A percentile compares a stretch with the other conserved stretches of the same genome.
These are phyloP conservation scores for Cottus gobio DNA, from an alignment of 2,113 vertebrate species.

Conservation along the genomic window DNA sequence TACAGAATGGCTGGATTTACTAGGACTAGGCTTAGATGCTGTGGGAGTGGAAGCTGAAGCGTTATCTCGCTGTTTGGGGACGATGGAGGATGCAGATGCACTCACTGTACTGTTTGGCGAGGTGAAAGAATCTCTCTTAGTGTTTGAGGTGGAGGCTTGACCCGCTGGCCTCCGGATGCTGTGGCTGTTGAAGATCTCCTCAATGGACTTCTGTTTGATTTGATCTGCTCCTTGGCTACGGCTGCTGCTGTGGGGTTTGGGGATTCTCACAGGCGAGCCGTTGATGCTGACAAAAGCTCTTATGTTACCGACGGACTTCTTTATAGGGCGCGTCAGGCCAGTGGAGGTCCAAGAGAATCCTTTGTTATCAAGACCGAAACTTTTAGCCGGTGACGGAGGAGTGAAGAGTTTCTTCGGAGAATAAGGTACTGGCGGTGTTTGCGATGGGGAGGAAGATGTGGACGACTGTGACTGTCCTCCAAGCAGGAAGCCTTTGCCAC, in stretches of 20 bases:
- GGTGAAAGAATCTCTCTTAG: not conserved
- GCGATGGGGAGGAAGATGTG: constrained; percentile 25
- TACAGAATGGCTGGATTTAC: constrained; percentile 10
- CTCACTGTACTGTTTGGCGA: not conserved
- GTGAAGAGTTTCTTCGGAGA: constrained; percentile 30
- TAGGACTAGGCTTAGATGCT: constrained; percentile 3
- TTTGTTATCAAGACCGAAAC: not conserved
- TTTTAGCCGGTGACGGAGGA: constrained; percentile 16
- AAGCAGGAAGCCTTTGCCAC: constrained; percentile 89
- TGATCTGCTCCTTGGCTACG: not conserved
- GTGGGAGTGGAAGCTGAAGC: not conserved
- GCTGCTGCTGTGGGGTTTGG: constrained; percentile 45
- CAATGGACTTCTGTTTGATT: constrained; percentile 69
- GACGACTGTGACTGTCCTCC: constrained; percentile 71
- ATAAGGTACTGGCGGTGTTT: constrained; percentile 35
- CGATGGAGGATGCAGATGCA: constrained; percentile 12
- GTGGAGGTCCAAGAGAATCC: not conserved
- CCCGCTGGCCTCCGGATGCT: constrained; percentile 10
- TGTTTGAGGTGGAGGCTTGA: constrained; percentile 11
- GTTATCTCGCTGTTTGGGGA: constrained; percentile 20
- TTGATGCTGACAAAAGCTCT: constrained; percentile 81
- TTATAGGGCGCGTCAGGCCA: constrained; percentile 29
- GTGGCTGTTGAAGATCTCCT: constrained; percentile 65
- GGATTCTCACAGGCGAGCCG: constrained; percentile 84
- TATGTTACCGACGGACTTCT: constrained; percentile 80